phyloP scores from a whole-genome alignment of 1,140 invertebrate genomes.

The Solen grandis region DNA sequence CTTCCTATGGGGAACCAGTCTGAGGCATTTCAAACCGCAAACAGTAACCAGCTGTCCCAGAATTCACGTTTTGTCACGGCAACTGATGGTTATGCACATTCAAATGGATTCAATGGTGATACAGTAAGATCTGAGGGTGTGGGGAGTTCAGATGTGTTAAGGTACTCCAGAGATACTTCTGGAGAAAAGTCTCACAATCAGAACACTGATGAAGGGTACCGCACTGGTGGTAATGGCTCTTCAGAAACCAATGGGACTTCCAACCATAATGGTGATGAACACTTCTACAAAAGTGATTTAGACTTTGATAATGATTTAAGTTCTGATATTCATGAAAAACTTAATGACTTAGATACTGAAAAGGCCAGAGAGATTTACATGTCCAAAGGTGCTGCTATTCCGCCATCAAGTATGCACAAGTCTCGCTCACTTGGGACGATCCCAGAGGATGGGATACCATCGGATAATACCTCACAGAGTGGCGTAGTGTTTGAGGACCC shows the following conservation, averaged over 20 bases:
- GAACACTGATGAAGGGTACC: slow-evolving; percentile 43
- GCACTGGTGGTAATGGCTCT: slow-evolving; percentile 33
- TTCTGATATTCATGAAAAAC: slow-evolving; percentile 28
- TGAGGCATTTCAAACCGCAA: slow-evolving; percentile 12
- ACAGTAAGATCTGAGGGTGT: slow-evolving; percentile 17
- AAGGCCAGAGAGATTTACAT: slow-evolving; percentile 73
- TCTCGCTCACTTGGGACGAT: slow-evolving; percentile 70
- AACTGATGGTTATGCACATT: not conserved
- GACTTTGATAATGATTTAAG: slow-evolving; percentile 46
- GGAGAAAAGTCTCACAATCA: slow-evolving; percentile 38
- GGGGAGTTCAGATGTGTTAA: no score
- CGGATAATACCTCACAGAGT: slow-evolving; percentile 62
- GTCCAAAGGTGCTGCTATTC: slow-evolving; percentile 67
- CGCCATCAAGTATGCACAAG: slow-evolving; percentile 52
- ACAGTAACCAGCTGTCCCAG: slow-evolving; percentile 1
- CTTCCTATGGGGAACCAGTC: not conserved
- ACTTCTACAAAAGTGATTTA: not conserved
- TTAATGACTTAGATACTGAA: slow-evolving; percentile 60
- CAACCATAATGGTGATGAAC: no score
- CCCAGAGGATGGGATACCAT: slow-evolving; percentile 70
- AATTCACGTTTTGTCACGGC: slow-evolving; percentile 47
- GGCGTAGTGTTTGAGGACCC: slow-evolving; percentile 68
- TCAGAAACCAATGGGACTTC: no score
- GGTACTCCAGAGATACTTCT: slow-evolving; percentile 25
- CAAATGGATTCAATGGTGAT: slow-evolving; percentile 32